Percentiles rank a stretch among this genome's conserved stretches.
Conservation (phyloP, 2,113 vertebrate genomes). For the Sinocyclocheilus anophthalmus region DNA sequence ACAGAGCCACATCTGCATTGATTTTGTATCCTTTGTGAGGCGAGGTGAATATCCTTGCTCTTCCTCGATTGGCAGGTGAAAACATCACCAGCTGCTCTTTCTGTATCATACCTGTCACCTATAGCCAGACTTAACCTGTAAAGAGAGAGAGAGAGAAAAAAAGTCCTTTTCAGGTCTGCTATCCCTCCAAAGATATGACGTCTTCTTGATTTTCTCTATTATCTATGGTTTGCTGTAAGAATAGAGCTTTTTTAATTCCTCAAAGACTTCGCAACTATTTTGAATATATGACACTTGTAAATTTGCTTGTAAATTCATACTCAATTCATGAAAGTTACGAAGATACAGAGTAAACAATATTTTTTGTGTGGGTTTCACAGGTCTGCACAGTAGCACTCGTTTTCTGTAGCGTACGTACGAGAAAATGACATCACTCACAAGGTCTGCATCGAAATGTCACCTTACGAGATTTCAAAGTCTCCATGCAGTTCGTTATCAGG, state of each 20-base stretch:
- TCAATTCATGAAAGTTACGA: conserved; percentile 76
- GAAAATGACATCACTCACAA: conserved; percentile 79
- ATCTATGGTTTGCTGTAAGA: conserved; percentile 78
- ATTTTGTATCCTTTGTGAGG: conserved; percentile 44
- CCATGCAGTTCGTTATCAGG: conserved; percentile 44
- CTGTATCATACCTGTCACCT: conserved; percentile 66
- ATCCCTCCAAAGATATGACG: conserved; percentile 78
- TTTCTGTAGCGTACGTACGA: conserved; percentile 75
- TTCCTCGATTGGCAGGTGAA: conserved; percentile 73
- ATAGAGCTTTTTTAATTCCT: conserved; percentile 75
- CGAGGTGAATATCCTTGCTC: conserved; percentile 70
- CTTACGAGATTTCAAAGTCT: conserved; percentile 52
- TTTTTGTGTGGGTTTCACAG: conserved; percentile 82
- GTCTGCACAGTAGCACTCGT: conserved; percentile 79
- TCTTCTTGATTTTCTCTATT: conserved; percentile 56
- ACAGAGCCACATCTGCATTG: conserved; percentile 17
- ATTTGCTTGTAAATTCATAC: conserved; percentile 81
- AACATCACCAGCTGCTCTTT: conserved; percentile 76
- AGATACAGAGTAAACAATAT: conserved; percentile 77
- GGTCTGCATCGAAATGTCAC: conserved; percentile 69
- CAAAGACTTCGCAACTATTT: conserved; percentile 80
- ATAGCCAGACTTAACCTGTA: conserved; percentile 70
- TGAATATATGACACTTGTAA: conserved; percentile 81
- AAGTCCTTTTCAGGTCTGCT: conserved; percentile 73
- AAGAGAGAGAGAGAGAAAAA: conserved; percentile 65